Evolutionary conservation across 2,113 vertebrate species (phyloP).

Genomic region (Eulemur macaco): DNA sequence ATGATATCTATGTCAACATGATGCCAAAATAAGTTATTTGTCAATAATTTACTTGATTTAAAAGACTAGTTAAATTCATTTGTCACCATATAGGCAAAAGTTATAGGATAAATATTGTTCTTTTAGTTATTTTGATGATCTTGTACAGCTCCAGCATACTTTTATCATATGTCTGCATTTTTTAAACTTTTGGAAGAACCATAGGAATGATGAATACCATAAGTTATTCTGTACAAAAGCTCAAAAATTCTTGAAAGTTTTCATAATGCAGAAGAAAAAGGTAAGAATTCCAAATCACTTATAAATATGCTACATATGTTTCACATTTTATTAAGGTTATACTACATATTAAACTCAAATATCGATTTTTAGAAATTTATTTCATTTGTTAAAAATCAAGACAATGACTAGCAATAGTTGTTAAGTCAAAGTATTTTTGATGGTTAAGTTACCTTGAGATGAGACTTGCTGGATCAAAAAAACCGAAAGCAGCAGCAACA

Average conservation of each 20-base stretch:
- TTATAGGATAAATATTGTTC: not conserved
- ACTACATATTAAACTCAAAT: not conserved
- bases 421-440: not conserved
- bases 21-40: not conserved
- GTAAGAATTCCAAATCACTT: not conserved
- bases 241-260: conserved; percentile 8
- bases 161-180: not conserved
- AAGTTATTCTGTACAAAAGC: not conserved
- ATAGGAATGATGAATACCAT: not conserved
- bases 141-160: not conserved
- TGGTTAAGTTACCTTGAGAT: conserved; percentile 83
- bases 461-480: conserved; percentile 78
- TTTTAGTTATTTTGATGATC: conserved; percentile 5
- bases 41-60: not conserved
- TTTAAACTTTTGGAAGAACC: not conserved
- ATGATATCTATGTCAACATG: not conserved
- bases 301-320: not conserved
- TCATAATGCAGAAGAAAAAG: not conserved
- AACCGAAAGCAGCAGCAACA: conserved; percentile 74
- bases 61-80: conserved; percentile 6
- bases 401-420: not conserved
- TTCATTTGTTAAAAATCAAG: not conserved
- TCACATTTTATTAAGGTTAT: not conserved
- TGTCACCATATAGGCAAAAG: not conserved
- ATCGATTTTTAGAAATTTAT: not conserved